Evolutionary conservation across 2,113 vertebrate genomes (phyloP).

Genomic region (Chroicocephalus ridibundus): DNA sequence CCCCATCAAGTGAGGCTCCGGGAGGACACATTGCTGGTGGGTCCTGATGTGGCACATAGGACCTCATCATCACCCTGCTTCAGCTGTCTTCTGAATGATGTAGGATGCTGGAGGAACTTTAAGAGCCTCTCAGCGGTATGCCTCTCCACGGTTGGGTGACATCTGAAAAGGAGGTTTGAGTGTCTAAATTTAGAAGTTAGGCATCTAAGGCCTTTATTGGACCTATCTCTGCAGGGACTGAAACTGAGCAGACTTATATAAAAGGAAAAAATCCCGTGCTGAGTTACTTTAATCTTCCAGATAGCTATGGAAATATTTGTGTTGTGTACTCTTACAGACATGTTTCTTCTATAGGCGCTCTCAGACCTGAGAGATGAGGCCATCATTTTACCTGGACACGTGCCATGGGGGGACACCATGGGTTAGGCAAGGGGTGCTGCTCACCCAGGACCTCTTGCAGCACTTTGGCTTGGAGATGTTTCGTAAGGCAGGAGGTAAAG

Average conservation of each 20-base stretch:
- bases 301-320: neutral
- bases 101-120: neutral
- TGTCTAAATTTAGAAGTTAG: neutral
- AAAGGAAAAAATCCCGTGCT: neutral
- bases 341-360: neutral
- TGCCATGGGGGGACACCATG: neutral
- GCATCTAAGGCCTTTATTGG: neutral
- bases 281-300: neutral
- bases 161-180: neutral
- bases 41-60: neutral
- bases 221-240: neutral
- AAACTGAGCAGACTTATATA: neutral
- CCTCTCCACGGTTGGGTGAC: rapidly evolving
- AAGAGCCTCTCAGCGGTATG: neutral
- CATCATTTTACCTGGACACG: neutral
- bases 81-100: neutral
- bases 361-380: neutral
- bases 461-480: neutral
- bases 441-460: neutral
- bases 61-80: neutral
- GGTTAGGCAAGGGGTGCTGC: neutral
- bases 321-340: neutral
- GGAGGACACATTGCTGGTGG: neutral
- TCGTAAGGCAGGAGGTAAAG: neutral
- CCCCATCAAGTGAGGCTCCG: neutral